Conservation (phyloP, 2,797 vertebrate species). For the Mallotus villosus region DNA sequence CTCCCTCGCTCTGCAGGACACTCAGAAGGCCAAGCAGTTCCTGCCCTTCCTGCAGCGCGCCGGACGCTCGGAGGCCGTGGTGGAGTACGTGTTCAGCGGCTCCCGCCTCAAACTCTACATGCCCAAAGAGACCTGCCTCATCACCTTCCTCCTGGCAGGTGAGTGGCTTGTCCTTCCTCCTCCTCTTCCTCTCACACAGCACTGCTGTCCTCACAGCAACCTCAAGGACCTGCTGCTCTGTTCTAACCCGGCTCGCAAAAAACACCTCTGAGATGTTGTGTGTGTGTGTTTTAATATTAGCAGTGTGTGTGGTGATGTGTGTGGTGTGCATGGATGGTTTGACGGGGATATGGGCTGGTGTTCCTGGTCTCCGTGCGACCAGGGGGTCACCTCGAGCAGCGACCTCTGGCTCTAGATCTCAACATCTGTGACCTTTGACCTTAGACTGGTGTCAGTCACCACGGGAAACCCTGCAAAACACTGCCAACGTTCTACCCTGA, state of each 20-base stretch:
- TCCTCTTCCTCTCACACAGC: too few relatives aligned
- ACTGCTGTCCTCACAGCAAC: too few relatives aligned
- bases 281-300: too few relatives aligned
- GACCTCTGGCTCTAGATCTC: too few relatives aligned
- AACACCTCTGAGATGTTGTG: neutral
- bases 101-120: conserved; percentile 96
- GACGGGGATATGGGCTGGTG: too few relatives aligned
- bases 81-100: conserved; percentile 96
- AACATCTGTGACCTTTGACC: too few relatives aligned
- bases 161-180: too few relatives aligned
- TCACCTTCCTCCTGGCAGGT: conserved; percentile 97
- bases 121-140: conserved; percentile 98
- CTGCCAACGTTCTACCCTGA: neutral
- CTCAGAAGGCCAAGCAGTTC: conserved; percentile 98
- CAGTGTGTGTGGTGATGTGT: too few relatives aligned
- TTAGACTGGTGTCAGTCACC: neutral
- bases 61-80: conserved; percentile 93
- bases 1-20: conserved; percentile 75
- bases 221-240: too few relatives aligned
- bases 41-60: conserved; percentile 95
- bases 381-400: too few relatives aligned
- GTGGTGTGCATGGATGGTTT: too few relatives aligned
- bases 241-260: neutral
- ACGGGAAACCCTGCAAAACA: neutral
- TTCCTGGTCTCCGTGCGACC: too few relatives aligned